Evolutionary conservation across 92 coral and sea anemone species (phyloP), one percentile per base, ranked within the genome.

Genomic region (Ricordea florida): DNA sequence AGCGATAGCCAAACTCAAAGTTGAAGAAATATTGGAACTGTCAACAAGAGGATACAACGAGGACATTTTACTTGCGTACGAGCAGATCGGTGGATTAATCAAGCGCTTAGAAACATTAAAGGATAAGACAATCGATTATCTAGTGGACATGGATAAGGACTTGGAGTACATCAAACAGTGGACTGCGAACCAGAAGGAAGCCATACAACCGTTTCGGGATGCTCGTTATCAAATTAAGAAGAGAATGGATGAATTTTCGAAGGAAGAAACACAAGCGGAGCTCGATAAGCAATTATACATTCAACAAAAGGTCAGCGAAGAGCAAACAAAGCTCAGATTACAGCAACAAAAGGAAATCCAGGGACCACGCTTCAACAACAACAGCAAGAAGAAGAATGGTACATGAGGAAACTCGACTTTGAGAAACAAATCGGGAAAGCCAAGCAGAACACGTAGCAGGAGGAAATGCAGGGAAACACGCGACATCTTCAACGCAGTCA

Each of bases 331-430:
- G 47, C 10, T 31, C 51, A 64, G 22, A 46, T 6, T 34, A 20
- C 46, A 68, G 31, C 35, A 55, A 35, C 62, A 36, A 43, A 34
- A 60, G 24, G 86, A 70, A 69, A 59, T 70, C 15, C 50, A 69
- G 35, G 65, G 16, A 43, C 21, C 26, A 35, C 37, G 64, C 32
- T 40, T 24, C 63, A 15, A 24, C 61, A 46, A 41, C 69, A 48
- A 17, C 36, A 62, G 57, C 16, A 42, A 5, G 79, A 69, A 10
- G 78, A 69, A 34, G 79, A 69, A 5, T 67, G 68, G 68, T 61
- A 62, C 18, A 10, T 41, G 7, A 51, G n/a, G 27, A 77, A 77
- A 31, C 41, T 65, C 0, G 66, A 66, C 31, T 22, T 53, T 4
- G 66, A 53, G 11, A 64, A 48, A 14, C 25, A 34, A 15, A 36